These are phyloP conservation scores for Holotrichia oblita DNA, from an alignment of 1,140 invertebrate species.

Conservation along the genomic window DNA sequence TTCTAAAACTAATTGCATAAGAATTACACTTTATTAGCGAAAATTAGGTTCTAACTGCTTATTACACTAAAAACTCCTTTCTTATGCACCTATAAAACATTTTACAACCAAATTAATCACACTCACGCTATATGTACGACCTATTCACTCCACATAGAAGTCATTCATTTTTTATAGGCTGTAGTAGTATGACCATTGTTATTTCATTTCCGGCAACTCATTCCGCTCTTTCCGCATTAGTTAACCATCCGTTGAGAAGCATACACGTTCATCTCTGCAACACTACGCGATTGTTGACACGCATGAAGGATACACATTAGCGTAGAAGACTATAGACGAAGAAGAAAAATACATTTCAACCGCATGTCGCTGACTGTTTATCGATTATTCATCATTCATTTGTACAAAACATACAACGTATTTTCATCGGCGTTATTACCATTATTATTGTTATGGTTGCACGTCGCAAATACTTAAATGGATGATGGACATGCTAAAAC, in stretches of 20 bases:
- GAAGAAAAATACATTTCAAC: constrained; percentile 15
- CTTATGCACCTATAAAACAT: neutral
- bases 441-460: too few relatives aligned
- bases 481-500: too few relatives aligned
- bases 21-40: neutral
- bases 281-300: neutral
- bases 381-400: constrained; percentile 1
- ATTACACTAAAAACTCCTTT: neutral
- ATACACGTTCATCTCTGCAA: neutral
- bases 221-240: constrained; percentile 14
- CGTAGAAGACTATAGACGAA: neutral
- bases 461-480: too few relatives aligned
- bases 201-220: constrained; percentile 7
- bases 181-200: constrained; percentile 11
- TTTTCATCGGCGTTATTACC: too few relatives aligned
- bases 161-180: neutral
- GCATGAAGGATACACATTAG: neutral
- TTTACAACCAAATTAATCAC: neutral
- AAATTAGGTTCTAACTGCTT: neutral
- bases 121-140: neutral
- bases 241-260: neutral
- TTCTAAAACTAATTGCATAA: too few relatives aligned
- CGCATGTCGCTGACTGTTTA: constrained; percentile 1
- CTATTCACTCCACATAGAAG: neutral
- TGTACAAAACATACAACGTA: neutral